These are phyloP conservation scores for Dromiciops gliroides DNA, from an alignment of 2,113 vertebrate genomes.

Conservation along the genomic window DNA sequence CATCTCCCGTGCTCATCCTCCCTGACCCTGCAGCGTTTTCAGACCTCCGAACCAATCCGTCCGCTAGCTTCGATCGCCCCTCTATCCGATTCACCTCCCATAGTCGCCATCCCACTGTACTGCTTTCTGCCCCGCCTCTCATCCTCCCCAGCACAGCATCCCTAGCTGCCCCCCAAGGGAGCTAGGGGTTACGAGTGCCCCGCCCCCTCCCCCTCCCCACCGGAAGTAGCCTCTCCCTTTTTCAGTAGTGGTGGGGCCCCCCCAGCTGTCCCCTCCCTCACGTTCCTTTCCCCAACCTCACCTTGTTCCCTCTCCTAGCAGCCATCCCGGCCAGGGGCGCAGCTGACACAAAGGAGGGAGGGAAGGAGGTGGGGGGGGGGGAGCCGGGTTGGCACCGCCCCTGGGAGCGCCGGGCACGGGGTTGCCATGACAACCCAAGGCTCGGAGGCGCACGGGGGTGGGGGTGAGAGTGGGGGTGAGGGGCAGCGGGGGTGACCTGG, in stretches of 20 bases:
- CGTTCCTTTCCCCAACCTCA: slow-evolving; percentile 77
- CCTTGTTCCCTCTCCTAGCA: slow-evolving; percentile 79
- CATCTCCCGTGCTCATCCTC: slow-evolving; percentile 22
- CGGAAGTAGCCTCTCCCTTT: slow-evolving; percentile 71
- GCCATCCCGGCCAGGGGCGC: slow-evolving; percentile 80
- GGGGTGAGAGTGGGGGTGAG: slow-evolving; percentile 28
- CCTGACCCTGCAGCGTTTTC: neutral
- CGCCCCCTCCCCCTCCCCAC: slow-evolving; percentile 71
- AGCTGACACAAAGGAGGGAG: slow-evolving; percentile 80
- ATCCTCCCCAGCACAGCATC: neutral
- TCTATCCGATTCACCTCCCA: neutral
- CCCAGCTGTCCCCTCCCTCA: slow-evolving; percentile 52
- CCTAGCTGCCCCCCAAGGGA: neutral
- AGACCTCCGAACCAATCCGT: neutral
- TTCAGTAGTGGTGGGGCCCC: slow-evolving; percentile 47
- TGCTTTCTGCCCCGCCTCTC: neutral
- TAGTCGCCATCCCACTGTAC: neutral
- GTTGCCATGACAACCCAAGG: slow-evolving; percentile 82
- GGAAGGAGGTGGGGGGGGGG: slow-evolving; percentile 67
- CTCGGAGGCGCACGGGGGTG: slow-evolving; percentile 42
- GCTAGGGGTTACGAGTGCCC: neutral
- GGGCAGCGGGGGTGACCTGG: neutral
- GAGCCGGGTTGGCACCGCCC: slow-evolving; percentile 75
- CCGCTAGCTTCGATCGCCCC: neutral
- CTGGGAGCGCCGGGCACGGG: slow-evolving; percentile 77